Conservation (phyloP, 1,140 invertebrate species). For the Colletes gigas region DNA sequence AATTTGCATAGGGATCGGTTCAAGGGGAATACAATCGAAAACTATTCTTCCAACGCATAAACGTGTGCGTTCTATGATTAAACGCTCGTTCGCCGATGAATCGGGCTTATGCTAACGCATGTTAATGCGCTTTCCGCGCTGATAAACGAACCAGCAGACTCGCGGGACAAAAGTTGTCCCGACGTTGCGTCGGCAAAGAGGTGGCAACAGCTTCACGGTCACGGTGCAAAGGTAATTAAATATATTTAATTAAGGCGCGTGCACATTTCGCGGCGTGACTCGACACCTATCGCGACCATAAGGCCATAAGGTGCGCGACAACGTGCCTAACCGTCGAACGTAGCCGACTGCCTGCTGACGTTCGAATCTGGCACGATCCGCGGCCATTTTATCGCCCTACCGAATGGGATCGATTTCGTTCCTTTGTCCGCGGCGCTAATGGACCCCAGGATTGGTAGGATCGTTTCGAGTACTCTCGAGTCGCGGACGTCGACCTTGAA, state of each 20-base stretch:
- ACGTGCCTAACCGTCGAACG: conserved; percentile 27
- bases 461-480: conserved; percentile 54
- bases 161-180: conserved; percentile 9
- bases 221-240: conserved; percentile 66
- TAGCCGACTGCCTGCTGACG: conserved; percentile 55
- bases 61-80: neutral
- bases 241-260: conserved; percentile 65
- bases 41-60: neutral
- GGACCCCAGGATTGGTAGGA: conserved; percentile 49
- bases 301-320: conserved; percentile 49
- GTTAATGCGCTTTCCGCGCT: conserved; percentile 1
- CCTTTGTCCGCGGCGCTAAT: conserved; percentile 22
- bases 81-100: neutral
- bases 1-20: neutral
- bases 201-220: conserved; percentile 30
- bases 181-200: conserved; percentile 41
- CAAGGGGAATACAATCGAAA: conserved; percentile 5
- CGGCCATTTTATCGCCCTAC: conserved; percentile 47
- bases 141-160: neutral
- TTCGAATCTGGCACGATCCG: conserved; percentile 22
- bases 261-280: conserved; percentile 60
- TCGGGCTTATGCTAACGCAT: conserved; percentile 30
- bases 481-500: conserved; percentile 24
- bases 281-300: conserved; percentile 34
- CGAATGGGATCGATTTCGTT: conserved; percentile 51